Evolutionary conservation across 2,113 vertebrate species (phyloP), one percentile per base, ranked within the genome.

Genomic region (Neotragus moschatus): DNA sequence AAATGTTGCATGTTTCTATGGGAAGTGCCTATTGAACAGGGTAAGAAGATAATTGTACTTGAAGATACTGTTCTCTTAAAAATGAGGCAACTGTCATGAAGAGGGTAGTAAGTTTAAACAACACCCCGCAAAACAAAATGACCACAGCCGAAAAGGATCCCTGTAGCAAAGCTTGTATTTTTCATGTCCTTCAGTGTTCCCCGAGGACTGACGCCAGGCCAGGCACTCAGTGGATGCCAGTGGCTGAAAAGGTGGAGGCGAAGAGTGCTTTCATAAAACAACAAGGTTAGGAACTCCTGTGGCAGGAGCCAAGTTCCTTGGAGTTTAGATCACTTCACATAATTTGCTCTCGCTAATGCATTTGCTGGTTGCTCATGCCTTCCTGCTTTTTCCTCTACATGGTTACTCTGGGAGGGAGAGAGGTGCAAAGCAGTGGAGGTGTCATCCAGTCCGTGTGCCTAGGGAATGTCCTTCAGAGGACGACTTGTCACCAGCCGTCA

Each of bases 381-480:
- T 98, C 93, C 96, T 98, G 94, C 95, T 92, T 98, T 98, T 98
- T 95, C 98, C 98, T 98, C 98, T 96, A 98, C 95, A 89, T 98
- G 98, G 98, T 98, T 98, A 98, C 98, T 97, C 86, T 94, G 98
- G 98, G 97, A 98, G 98, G 97, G 79, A 92, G 98, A 98, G 98
- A 98, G 99, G 99, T 98, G 97, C 98, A 98, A 98, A 98, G 99
- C 98, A 98, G 88, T 98, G 98, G 99, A 99, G 98, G 98, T 99
- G 99, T 99, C 99, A 99, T 99, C 99, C 98, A 3, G 98, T 96
- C 97, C 21, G 63, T 26, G 98, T 98, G 98, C 98, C 98, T 98
- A 98, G 99, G 99, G 99, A 99, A 99, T 80, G 99, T 99, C 99
- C 99, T 99, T 99, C 99, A 99, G 99, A 99, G 99, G 99, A 99